Base-by-base conservation (phyloP, 2,888 invertebrate genomes). In the Eristalinus aeneus region DNA sequence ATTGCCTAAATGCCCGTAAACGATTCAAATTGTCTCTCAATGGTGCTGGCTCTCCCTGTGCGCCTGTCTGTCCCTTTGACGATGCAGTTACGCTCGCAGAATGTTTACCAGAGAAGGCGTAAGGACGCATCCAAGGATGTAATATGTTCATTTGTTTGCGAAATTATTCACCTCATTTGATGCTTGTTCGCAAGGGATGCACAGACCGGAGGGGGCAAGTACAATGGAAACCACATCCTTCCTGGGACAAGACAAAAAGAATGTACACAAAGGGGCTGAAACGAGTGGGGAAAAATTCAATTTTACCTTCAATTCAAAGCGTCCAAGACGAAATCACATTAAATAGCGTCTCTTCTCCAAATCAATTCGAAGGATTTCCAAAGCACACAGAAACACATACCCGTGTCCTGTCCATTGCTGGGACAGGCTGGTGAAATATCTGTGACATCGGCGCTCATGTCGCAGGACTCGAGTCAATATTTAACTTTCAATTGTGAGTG, bases 111-210 rank as follows among this genome's bases (percentile, higher is more conserved):
- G 77, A 65, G 78, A 82, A 78, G 86, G 86, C 81, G 73, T 78
- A 86, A 77, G 82, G 77, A 86, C 69, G 77, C 86, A 86, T 71
- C 61, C 86, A 78, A 86, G 74, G 56, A 82, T 82, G 77, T 82
- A 86, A 86, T 86, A 78, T 74, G 86, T 82, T 86, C 82, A 82
- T 82, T 82, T 86, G 86, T 86, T 86, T 86, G 86, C 78, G 78
- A 86, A 82, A 86, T 86, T 86, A 86, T 86, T 86, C 86, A 82
- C 86, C 86, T 86, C 86, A 86, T 86, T 86, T 86, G 73, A 86
- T 86, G 46, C 82, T 63, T 76, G 76, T 76, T 76, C 68, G 71
- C 71, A 80, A n/a, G 16, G 46, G 6, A n/a, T n/a, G 39, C 39
- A 4, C 12, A 2, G 12, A 9, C 8, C 8, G 46, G 46, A 8